Percentiles rank a stretch among this genome's conserved stretches.
Evolutionary conservation across 2,797 vertebrate species (phyloP).

Genomic region (Melanotaenia boesemani): DNA sequence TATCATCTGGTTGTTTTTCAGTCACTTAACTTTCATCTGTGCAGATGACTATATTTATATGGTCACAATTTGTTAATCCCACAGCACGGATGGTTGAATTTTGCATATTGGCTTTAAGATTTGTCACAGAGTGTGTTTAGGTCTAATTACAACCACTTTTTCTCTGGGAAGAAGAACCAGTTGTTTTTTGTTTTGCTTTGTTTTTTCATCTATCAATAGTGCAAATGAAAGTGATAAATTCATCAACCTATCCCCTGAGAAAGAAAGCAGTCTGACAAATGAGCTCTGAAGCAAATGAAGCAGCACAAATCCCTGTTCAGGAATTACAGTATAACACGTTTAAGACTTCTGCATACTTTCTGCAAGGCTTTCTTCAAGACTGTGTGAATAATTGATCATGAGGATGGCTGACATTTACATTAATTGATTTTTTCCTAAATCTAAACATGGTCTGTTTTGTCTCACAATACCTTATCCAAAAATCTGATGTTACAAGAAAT

Average conservation of each 20-base stretch:
- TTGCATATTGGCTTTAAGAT: conserved; percentile 74
- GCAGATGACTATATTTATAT: conserved; percentile 76
- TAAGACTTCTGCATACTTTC: conserved; percentile 24
- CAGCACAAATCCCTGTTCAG: conserved; percentile 32
- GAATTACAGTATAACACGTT: conserved; percentile 44
- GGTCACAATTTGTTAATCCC: conserved; percentile 78
- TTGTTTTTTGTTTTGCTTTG: conserved; percentile 12
- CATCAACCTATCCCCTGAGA: conserved; percentile 63
- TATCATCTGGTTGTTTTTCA: conserved; percentile 77
- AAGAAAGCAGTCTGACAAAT: conserved; percentile 54
- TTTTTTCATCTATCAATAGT: conserved; percentile 55
- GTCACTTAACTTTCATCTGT: conserved; percentile 78
- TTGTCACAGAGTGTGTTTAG: conserved; percentile 69
- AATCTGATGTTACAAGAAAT: not conserved
- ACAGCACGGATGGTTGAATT: conserved; percentile 73
- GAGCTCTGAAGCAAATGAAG: conserved; percentile 56
- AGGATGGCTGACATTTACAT: conserved; percentile 25
- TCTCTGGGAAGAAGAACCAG: conserved; percentile 46
- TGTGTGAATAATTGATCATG: conserved; percentile 12
- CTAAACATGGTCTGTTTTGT: not conserved
- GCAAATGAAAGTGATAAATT: conserved; percentile 67
- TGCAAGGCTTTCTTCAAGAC: conserved; percentile 20
- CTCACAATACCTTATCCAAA: not conserved
- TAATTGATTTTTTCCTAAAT: conserved; percentile 12
- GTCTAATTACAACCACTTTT: conserved; percentile 68